These are phyloP conservation scores for Microcebus griseorufus DNA, from an alignment of 2,113 vertebrate species.

Conservation along the genomic window DNA sequence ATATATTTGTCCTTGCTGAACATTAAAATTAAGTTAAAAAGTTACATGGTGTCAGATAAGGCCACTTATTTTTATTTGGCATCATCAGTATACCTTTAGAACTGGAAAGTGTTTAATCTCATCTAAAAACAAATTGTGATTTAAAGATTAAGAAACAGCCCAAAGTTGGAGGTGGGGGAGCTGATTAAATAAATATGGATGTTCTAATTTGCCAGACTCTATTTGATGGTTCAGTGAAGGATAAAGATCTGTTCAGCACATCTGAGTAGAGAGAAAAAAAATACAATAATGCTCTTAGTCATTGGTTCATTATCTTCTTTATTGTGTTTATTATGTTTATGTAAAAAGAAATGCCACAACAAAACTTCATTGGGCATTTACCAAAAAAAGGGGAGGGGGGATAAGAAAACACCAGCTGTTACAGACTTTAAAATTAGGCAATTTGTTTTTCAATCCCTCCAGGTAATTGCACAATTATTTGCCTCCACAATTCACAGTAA, in stretches of 20 bases:
- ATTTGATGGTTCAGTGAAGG: constrained; percentile 72
- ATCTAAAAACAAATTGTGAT: constrained; percentile 1
- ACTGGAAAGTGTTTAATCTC: not conserved
- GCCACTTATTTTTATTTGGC: not conserved
- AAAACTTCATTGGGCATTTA: constrained; percentile 50
- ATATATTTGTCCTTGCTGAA: not conserved
- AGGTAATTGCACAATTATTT: constrained; percentile 63
- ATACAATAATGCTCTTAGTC: constrained; percentile 48
- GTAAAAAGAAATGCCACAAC: constrained; percentile 49
- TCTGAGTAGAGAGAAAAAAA: constrained; percentile 16
- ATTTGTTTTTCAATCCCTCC: constrained; percentile 45
- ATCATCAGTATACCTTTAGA: constrained; percentile 10
- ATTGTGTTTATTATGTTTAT: constrained; percentile 58
- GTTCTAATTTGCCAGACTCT: constrained; percentile 58
- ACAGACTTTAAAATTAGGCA: constrained; percentile 51
- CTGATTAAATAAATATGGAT: constrained; percentile 66
- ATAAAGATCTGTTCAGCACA: constrained; percentile 65
- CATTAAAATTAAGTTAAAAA: not conserved
- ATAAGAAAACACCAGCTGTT: constrained; percentile 60
- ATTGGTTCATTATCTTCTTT: constrained; percentile 68
- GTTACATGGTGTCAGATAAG: not conserved
- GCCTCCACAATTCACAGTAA: constrained; percentile 44
- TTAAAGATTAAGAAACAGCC: constrained; percentile 9
- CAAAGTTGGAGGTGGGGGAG: not conserved
- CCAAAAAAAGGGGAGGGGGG: not conserved